phyloP scores from a whole-genome alignment of 2,888 invertebrate species.

The Mycalesis mineus region DNA sequence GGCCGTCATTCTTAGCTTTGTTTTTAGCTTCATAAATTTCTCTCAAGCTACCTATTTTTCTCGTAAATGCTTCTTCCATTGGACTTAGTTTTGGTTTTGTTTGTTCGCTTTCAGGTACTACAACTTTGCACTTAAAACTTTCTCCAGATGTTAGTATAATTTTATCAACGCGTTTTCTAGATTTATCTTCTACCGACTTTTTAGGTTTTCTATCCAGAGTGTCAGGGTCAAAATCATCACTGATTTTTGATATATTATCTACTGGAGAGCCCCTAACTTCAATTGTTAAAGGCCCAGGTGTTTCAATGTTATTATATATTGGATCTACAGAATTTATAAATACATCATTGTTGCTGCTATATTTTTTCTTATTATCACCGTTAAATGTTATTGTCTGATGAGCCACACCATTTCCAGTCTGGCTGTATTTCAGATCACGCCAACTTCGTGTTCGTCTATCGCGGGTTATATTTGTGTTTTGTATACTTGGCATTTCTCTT shows the following conservation, averaged over 20 bases:
- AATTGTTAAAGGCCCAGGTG: constrained; percentile 88
- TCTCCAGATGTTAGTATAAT: constrained; percentile 82
- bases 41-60: constrained; percentile 84
- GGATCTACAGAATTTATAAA: constrained; percentile 80
- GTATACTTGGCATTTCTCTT: constrained; percentile 42
- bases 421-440: constrained; percentile 57
- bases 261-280: constrained; percentile 87
- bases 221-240: constrained; percentile 89
- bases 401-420: constrained; percentile 38
- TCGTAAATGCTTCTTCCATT: constrained; percentile 64
- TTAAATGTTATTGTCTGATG: constrained; percentile 48
- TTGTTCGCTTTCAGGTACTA: constrained; percentile 49
- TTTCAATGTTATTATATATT: constrained; percentile 73
- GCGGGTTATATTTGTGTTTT: constrained; percentile 45
- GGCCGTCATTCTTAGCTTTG: constrained; percentile 55
- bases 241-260: constrained; percentile 81
- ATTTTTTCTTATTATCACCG: constrained; percentile 54
- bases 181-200: constrained; percentile 27
- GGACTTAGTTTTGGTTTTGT: constrained; percentile 42
- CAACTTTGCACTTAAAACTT: constrained; percentile 81
- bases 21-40: constrained; percentile 88
- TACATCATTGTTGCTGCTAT: constrained; percentile 80
- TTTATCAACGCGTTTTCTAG: constrained; percentile 66
- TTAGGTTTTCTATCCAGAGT: constrained; percentile 87
- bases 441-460: constrained; percentile 63